These are phyloP conservation scores for Drosophila anceps DNA, from an alignment of 2,888 invertebrate species.

Conservation along the genomic window DNA sequence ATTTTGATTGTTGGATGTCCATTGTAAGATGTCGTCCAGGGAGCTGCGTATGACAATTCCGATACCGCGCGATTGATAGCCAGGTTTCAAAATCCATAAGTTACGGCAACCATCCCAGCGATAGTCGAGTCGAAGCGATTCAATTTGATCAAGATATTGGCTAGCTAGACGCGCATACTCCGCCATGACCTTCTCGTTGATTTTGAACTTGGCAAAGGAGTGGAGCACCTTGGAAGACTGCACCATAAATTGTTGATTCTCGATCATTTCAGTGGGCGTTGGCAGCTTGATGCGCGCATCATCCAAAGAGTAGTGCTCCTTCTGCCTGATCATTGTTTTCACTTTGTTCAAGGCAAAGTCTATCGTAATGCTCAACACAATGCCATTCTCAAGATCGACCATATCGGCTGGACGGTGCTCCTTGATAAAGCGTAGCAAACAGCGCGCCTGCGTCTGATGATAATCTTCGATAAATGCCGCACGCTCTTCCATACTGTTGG, in stretches of 20 bases:
- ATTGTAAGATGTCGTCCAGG: constrained; percentile 89
- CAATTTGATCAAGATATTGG: constrained; percentile 87
- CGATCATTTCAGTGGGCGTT: constrained; percentile 52
- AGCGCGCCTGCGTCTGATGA: constrained; percentile 91
- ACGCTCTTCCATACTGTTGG: constrained; percentile 76
- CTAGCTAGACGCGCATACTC: constrained; percentile 85
- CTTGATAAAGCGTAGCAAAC: constrained; percentile 88
- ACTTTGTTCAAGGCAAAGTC: constrained; percentile 70
- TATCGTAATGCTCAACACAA: constrained; percentile 78
- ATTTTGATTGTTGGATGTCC: constrained; percentile 87
- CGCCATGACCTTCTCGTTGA: constrained; percentile 58
- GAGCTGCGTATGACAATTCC: constrained; percentile 93
- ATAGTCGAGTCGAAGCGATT: constrained; percentile 88
- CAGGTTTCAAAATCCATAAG: constrained; percentile 96
- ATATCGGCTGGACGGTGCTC: constrained; percentile 59
- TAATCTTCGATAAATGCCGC: constrained; percentile 87
- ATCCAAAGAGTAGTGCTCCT: constrained; percentile 66
- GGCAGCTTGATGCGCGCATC: constrained; percentile 57
- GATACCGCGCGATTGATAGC: constrained; percentile 92
- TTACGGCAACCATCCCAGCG: constrained; percentile 92
- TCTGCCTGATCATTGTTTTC: constrained; percentile 67
- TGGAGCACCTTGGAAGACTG: constrained; percentile 82
- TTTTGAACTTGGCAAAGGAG: constrained; percentile 72
- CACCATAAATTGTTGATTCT: constrained; percentile 71
- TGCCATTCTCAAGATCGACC: constrained; percentile 86